These are phyloP conservation scores for Dolichotis patagonum DNA, from an alignment of 2,113 vertebrate genomes.

Conservation along the genomic window DNA sequence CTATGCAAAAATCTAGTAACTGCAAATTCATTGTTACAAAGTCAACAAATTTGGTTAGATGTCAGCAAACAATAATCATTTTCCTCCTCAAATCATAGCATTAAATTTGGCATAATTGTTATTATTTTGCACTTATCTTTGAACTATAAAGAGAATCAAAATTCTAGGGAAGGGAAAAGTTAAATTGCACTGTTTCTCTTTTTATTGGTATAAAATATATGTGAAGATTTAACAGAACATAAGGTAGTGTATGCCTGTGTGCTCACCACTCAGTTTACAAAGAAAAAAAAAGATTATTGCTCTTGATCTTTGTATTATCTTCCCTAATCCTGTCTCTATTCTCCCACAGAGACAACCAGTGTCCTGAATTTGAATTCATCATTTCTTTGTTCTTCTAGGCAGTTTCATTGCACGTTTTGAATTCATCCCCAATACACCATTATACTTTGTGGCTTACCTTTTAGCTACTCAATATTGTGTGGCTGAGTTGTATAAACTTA, in stretches of 20 bases:
- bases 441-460: not conserved
- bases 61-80: not conserved
- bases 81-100: not conserved
- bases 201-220: not conserved
- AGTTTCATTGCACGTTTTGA: not conserved
- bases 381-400: not conserved
- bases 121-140: not conserved
- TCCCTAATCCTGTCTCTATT: not conserved
- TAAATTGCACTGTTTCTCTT: constrained; percentile 20
- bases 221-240: not conserved
- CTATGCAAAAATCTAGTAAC: not conserved
- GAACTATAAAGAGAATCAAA: not conserved
- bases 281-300: not conserved
- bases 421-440: not conserved
- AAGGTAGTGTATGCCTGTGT: not conserved
- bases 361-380: constrained; percentile 38
- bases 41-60: not conserved
- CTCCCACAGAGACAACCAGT: not conserved
- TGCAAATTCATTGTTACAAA: constrained; percentile 42
- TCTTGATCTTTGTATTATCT: not conserved
- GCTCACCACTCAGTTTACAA: not conserved
- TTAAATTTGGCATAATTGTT: not conserved
- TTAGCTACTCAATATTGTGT: not conserved
- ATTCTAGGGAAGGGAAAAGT: not conserved
- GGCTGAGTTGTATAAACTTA: not conserved